Evolutionary conservation across 2,888 invertebrate genomes (phyloP), one percentile per base, ranked within the genome.

Genomic region (Lydus trimaculatus): DNA sequence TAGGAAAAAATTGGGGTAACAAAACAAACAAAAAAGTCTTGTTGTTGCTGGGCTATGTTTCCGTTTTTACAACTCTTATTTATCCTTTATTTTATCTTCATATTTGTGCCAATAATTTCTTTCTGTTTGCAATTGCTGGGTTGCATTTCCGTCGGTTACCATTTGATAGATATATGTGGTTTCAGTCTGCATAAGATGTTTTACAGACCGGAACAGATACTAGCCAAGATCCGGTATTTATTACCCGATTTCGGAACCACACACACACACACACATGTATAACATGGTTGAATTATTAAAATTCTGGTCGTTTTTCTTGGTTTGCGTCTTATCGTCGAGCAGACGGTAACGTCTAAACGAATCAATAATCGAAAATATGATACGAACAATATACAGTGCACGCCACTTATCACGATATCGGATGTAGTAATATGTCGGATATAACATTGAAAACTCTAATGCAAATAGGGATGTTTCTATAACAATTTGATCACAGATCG

Each of bases 171-270:
- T 25, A 15, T 25, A 0, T 25, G n/a, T 43, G 33, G 5, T 13
- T 1, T 1, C 5, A 43, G 56, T 25, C 56, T 56, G 56, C 56
- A 25, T 56, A 56, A 56, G 56, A 56, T 56, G 25, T 25, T 25
- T 25, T 25, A 0, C 13, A 56, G 56, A 56, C 56, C 56, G 56
- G 56, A 56, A 25, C 56, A 4, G 56, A 25, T 56, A 56, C 56
- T 56, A 20, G 56, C 56, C 56, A 56, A 56, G 56, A 56, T 56
- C 56, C 56, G 56, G 56, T 56, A 56, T 56, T 56, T 56, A 56
- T 56, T 25, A 25, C 23, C n/a, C 23, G 52, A 23, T 52, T 23
- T 23, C 52, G 23, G 7, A 11, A 23, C 56, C 56, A 56, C 56
- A 56, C 15, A 36, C 7, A 36, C 36, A 33, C 33, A 7, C 33